Evolutionary conservation across 2,797 vertebrate genomes (phyloP).

Genomic region (Eulemur mongoz): DNA sequence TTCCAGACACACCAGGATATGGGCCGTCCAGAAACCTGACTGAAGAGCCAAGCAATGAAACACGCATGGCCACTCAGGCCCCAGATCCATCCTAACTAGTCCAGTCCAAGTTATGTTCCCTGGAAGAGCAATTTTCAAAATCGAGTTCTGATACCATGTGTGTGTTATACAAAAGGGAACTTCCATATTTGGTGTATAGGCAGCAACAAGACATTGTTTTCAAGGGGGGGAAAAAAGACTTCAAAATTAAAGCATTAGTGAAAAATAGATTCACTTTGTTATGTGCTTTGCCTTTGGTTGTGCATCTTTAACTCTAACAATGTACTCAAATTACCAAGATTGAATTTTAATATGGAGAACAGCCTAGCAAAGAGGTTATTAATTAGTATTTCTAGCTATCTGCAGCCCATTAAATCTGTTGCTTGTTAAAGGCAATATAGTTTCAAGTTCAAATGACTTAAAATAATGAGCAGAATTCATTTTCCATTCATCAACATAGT

Average conservation of each 20-base stretch:
- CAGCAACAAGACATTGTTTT: background rate
- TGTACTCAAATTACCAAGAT: background rate
- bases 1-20: background rate
- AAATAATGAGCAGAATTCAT: constrained; percentile 67
- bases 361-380: background rate
- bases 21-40: background rate
- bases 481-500: constrained; percentile 9
- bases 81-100: no score
- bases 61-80: rapidly evolving
- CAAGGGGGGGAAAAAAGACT: background rate
- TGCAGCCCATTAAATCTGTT: constrained; percentile 36
- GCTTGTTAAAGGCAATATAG: constrained; percentile 48
- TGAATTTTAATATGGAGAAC: background rate
- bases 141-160: background rate
- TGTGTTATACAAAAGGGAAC: background rate
- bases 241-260: background rate
- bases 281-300: background rate
- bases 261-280: background rate
- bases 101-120: rapidly evolving
- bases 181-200: background rate
- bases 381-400: constrained; percentile 52
- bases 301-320: background rate
- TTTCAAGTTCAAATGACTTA: constrained; percentile 66
- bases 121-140: background rate
- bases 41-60: background rate